Evolutionary conservation across 2,113 vertebrate species (phyloP), one percentile per base, ranked within the genome.

Genomic region (Hippocampus comes): DNA sequence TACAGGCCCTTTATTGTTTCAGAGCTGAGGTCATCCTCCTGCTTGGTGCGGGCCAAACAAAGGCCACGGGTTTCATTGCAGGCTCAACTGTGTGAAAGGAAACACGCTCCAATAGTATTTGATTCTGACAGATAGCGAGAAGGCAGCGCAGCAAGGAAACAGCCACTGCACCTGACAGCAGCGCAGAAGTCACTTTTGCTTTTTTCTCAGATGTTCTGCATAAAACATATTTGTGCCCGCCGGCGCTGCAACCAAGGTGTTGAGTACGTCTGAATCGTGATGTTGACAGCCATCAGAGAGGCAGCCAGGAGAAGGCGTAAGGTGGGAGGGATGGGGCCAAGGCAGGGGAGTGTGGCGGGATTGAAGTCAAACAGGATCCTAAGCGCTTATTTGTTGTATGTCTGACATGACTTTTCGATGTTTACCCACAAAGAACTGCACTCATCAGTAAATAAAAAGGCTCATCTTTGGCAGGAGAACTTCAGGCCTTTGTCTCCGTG

Each of bases 21-120:
- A 94, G 92, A 94, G 95, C 95, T 98, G 95, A 98, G 96, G 96
- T 98, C 96, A 97, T 96, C 95, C 94, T 95, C 94, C 94, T 94
- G 93, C 92, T 87, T 92, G 90, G 94, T 85, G 92, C 89, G 87
- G 89, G 93, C 93, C 92, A 95, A 95, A 96, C 95, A 97, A 98
- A 98, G 95, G 94, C 93, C 94, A 91, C 91, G 93, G 94, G 93
- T 96, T 96, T 96, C 59, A 95, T 94, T 95, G 94, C 94, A 89
- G 94, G 94, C 95, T 93, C 92, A 89, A 93, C 94, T 97, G 95
- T 96, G 95, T 95, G 95, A 97, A 96, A 96, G 95, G 95, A 97
- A 98, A 95, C 94, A 92, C 95, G 92, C 94, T 93, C 91, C 94
- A 94, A 94, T 95, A 94, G 91, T 95, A 93, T 95, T 92, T 87